These are phyloP conservation scores for Setipinna tenuifilis DNA, from an alignment of 2,797 vertebrate species.

Conservation along the genomic window DNA sequence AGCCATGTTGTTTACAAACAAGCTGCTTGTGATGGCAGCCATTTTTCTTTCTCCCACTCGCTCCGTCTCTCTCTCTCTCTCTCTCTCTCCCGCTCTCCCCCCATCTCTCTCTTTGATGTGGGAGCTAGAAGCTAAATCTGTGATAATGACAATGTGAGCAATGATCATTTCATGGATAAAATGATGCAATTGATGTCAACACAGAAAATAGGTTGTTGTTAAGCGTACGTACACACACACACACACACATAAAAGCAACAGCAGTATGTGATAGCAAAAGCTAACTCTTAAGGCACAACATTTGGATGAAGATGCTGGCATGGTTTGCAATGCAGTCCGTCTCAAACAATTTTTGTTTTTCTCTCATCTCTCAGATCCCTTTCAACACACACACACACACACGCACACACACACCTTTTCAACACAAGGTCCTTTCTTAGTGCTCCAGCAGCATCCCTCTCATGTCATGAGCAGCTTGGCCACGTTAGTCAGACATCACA, in stretches of 20 bases:
- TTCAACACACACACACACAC: no score
- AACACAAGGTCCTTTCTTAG: not conserved
- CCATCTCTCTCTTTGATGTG: not conserved
- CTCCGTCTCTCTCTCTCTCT: not conserved
- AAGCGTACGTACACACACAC: not conserved
- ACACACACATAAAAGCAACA: not conserved
- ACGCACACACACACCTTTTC: not conserved
- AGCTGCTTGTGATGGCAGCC: constrained; percentile 48
- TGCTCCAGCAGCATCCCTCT: not conserved
- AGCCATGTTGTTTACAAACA: constrained; percentile 54
- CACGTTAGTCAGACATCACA: not conserved
- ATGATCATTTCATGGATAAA: constrained; percentile 29
- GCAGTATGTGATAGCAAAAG: not conserved
- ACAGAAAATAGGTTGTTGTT: constrained; percentile 10
- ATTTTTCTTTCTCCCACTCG: not conserved
- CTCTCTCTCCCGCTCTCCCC: no score
- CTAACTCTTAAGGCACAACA: not conserved
- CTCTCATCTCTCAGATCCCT: no score
- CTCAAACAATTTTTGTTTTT: not conserved
- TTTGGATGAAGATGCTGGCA: not conserved
- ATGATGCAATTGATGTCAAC: constrained; percentile 2
- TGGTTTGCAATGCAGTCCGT: not conserved
- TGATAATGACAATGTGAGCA: not conserved
- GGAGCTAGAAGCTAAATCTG: not conserved
- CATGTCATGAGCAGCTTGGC: not conserved